Conservation (phyloP, 2,113 vertebrate genomes). For the Phrynocephalus versicolor region DNA sequence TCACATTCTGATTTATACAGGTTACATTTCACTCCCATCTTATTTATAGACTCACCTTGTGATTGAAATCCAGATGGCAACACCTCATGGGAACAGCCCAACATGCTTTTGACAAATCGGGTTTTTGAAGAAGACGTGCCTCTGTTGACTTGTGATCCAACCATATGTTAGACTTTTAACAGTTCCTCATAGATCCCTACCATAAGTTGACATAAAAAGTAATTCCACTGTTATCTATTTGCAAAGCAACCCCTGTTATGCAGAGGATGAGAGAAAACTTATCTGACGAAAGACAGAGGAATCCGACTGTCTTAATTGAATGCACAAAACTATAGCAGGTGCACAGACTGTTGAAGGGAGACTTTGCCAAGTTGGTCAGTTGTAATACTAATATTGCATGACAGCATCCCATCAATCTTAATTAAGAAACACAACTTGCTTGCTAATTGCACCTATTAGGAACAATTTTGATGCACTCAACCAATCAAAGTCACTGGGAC, state of each 20-base stretch:
- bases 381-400: constrained; percentile 11
- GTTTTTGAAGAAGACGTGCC: neutral
- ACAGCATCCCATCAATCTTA: constrained; percentile 26
- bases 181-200: neutral
- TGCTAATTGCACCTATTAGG: constrained; percentile 35
- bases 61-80: neutral
- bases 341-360: neutral
- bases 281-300: neutral
- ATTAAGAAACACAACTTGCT: neutral
- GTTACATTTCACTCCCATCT: neutral
- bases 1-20: neutral
- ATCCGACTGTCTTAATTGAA: neutral
- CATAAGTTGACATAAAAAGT: neutral
- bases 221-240: neutral
- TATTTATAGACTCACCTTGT: neutral
- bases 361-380: constrained; percentile 22
- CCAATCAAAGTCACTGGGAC: neutral
- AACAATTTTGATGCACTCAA: neutral
- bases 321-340: neutral
- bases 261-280: neutral
- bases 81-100: neutral
- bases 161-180: neutral
- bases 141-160: neutral
- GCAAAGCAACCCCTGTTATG: neutral
- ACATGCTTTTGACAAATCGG: neutral